phyloP scores from a whole-genome alignment of 2,888 invertebrate genomes.

The Diarsia dahlii region DNA sequence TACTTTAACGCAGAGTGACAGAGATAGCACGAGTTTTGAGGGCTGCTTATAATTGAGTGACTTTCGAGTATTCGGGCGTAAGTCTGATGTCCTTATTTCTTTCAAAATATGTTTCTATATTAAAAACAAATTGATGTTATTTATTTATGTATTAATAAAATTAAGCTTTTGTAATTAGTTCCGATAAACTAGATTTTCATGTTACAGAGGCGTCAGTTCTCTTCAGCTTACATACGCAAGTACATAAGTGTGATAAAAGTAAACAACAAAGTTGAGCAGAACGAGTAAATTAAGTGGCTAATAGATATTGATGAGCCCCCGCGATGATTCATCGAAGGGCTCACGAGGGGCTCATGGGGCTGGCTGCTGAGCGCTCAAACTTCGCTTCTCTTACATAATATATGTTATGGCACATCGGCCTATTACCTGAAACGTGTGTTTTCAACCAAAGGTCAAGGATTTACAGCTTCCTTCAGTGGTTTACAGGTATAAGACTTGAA shows the following conservation, averaged over 20 bases:
- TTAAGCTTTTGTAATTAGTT: too few relatives aligned
- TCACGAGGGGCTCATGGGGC: not conserved
- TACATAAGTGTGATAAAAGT: conserved; percentile 24
- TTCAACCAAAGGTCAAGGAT: conserved; percentile 17
- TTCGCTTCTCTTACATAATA: conserved; percentile 14
- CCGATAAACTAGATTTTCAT: too few relatives aligned
- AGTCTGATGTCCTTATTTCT: too few relatives aligned
- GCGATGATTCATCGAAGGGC: conserved; percentile 56
- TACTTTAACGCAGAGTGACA: too few relatives aligned
- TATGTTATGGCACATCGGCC: conserved; percentile 7
- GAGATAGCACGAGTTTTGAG: too few relatives aligned
- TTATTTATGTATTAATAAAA: too few relatives aligned
- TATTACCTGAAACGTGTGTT: not conserved
- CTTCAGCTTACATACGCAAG: not conserved
- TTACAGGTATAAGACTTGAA: conserved; percentile 7
- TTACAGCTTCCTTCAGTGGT: not conserved
- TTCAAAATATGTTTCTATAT: too few relatives aligned
- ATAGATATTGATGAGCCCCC: conserved; percentile 61
- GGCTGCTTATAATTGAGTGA: too few relatives aligned
- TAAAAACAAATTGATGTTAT: too few relatives aligned
- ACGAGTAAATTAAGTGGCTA: conserved; percentile 58
- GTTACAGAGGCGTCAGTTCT: not conserved
- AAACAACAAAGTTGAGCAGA: conserved; percentile 44
- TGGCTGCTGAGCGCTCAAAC: conserved; percentile 1
- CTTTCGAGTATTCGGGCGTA: too few relatives aligned